These are phyloP conservation scores for Eulemur macaco DNA, from an alignment of 2,113 vertebrate species.

Conservation along the genomic window DNA sequence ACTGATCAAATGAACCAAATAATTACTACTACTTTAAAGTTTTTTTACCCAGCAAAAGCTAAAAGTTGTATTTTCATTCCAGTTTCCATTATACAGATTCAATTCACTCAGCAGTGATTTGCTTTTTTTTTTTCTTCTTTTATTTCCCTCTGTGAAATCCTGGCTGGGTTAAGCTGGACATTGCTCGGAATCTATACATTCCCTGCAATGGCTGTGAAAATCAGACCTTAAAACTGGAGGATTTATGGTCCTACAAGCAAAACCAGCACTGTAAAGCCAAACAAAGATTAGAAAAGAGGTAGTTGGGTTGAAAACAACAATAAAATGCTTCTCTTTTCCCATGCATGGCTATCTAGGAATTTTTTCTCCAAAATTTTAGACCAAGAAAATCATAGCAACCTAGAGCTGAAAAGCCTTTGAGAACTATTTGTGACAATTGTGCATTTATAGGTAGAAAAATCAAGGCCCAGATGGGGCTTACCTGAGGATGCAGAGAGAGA, in stretches of 20 bases:
- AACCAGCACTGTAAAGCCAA: neutral
- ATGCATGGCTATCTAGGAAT: neutral
- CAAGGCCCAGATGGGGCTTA: neutral
- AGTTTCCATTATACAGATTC: neutral
- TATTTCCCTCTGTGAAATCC: neutral
- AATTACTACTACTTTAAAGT: neutral
- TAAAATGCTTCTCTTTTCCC: neutral
- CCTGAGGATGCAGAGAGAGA: neutral
- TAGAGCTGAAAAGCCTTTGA: neutral
- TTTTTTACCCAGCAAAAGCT: neutral
- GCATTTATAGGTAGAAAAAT: neutral
- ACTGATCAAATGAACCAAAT: neutral
- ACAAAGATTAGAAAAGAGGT: slow-evolving; percentile 21
- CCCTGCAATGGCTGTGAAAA: neutral
- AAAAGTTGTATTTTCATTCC: neutral
- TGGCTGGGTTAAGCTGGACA: neutral
- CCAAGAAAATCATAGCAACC: neutral
- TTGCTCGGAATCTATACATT: neutral
- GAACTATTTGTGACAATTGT: neutral
- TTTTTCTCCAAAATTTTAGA: slow-evolving; percentile 24
- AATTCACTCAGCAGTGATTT: neutral
- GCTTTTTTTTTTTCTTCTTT: neutral
- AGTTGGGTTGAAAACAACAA: neutral
- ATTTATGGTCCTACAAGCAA: slow-evolving; percentile 42
- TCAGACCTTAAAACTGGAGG: slow-evolving; percentile 17